A percentile compares a stretch with the other conserved stretches of the same genome.
These are phyloP conservation scores for Ptiloglossa arizonensis DNA, from an alignment of 1,140 invertebrate species.

Conservation along the genomic window DNA sequence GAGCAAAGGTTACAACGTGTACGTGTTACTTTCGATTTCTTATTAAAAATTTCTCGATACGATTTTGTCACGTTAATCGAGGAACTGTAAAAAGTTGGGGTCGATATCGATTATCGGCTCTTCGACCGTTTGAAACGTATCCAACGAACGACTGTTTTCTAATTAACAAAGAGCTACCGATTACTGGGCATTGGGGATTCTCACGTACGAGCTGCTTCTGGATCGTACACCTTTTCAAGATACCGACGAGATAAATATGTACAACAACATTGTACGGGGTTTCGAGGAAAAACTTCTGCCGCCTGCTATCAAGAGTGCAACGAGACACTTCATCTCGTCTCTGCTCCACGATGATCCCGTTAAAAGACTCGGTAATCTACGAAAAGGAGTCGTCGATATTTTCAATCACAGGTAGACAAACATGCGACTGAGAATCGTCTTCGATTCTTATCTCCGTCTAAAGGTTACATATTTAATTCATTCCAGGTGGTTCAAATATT, in stretches of 20 bases:
- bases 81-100: no score
- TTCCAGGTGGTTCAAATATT: constrained; percentile 90
- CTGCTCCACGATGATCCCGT: constrained; percentile 85
- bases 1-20: constrained; percentile 83
- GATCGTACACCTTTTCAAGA: constrained; percentile 89
- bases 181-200: constrained; percentile 91
- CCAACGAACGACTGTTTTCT: constrained; percentile 81
- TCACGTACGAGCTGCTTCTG: constrained; percentile 90
- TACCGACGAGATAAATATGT: constrained; percentile 91
- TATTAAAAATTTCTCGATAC: not conserved
- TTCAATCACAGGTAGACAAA: constrained; percentile 84
- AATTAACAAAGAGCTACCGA: constrained; percentile 88
- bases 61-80: no score
- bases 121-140: no score
- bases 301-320: constrained; percentile 81
- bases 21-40: not conserved
- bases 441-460: constrained; percentile 14
- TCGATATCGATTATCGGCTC: no score
- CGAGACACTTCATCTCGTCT: constrained; percentile 83
- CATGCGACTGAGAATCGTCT: not conserved
- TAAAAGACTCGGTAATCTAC: constrained; percentile 86
- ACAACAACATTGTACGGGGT: constrained; percentile 92
- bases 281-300: constrained; percentile 88
- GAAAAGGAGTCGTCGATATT: constrained; percentile 86
- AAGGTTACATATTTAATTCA: constrained; percentile 13